Evolutionary conservation across 2,797 vertebrate species (phyloP).

Genomic region (Molossus molossus): DNA sequence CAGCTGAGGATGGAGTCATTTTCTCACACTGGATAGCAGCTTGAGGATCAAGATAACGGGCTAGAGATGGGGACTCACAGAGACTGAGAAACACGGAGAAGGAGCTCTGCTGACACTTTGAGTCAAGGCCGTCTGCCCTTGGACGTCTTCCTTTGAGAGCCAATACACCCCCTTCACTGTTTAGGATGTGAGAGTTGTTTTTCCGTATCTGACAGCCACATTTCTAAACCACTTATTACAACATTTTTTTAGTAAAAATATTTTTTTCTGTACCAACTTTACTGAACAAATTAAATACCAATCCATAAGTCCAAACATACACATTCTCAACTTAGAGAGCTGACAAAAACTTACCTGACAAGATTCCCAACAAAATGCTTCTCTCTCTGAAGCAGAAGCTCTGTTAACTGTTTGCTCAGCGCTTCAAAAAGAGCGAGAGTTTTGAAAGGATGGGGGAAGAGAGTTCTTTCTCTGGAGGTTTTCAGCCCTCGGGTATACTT

Average conservation of each 20-base stretch:
- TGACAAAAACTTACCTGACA: neutral
- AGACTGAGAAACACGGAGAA: neutral
- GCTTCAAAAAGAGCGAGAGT: neutral
- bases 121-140: neutral
- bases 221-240: neutral
- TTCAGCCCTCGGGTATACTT: neutral
- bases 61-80: neutral
- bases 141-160: neutral
- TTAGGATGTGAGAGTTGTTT: neutral
- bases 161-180: neutral
- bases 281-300: neutral
- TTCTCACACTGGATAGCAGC: neutral
- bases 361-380: neutral
- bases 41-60: neutral
- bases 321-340: neutral
- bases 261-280: neutral
- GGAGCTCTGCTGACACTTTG: neutral
- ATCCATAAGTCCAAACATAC: neutral
- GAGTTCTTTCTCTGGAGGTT: neutral
- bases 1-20: neutral
- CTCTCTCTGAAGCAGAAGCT: neutral
- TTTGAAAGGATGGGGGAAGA: neutral
- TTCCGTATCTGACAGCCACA: neutral
- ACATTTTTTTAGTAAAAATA: neutral
- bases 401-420: neutral